Evolutionary conservation across 2,113 vertebrate species (phyloP).

Genomic region (Regulus satrapa): DNA sequence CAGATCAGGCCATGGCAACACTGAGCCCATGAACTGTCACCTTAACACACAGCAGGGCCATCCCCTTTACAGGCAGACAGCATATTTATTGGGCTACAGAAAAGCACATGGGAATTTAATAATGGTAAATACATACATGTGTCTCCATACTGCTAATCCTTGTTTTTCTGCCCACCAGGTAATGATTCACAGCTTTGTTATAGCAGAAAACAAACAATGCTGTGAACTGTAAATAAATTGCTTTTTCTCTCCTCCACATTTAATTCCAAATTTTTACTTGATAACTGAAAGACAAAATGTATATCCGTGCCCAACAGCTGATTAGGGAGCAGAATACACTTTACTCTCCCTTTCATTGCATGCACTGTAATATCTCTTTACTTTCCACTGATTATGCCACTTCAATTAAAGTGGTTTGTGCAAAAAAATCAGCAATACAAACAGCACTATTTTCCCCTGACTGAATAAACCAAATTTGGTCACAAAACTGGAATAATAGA

Average conservation of each 20-base stretch:
- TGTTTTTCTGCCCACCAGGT: neutral
- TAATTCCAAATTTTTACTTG: neutral
- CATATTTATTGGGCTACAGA: neutral
- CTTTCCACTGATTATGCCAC: slow-evolving; percentile 10
- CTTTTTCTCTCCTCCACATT: neutral
- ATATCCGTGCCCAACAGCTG: neutral
- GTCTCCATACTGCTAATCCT: neutral
- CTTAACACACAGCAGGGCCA: neutral
- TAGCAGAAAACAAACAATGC: neutral
- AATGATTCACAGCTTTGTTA: neutral
- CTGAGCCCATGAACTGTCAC: neutral
- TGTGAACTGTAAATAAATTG: neutral
- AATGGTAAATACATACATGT: neutral
- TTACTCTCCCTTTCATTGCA: neutral
- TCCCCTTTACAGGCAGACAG: neutral
- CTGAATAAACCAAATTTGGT: slow-evolving; percentile 34
- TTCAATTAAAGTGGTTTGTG: slow-evolving; percentile 22
- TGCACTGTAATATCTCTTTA: neutral
- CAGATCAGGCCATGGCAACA: neutral
- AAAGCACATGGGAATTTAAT: neutral
- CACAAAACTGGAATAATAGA: slow-evolving; percentile 14
- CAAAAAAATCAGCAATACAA: slow-evolving; percentile 57
- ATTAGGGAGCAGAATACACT: neutral
- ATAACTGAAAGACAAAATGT: neutral
- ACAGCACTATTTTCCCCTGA: slow-evolving; percentile 25